Conservation (phyloP, 2,888 invertebrate genomes). For the Matsumyia berberina region DNA sequence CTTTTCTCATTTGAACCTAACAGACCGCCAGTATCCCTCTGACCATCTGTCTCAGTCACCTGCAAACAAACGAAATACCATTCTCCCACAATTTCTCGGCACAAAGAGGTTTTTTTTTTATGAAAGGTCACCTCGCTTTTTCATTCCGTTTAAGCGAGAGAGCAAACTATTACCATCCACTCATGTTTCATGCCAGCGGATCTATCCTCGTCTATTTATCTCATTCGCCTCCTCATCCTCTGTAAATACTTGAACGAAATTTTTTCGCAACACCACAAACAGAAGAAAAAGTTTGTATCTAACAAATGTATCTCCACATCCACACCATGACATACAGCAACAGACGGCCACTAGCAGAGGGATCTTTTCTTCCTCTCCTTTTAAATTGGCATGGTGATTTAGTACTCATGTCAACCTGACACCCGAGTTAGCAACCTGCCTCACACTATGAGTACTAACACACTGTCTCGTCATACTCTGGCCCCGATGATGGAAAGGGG, state of each 20-base stretch:
- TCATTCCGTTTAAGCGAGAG: conserved; percentile 34
- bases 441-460: conserved; percentile 55
- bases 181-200: conserved; percentile 73
- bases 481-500: conserved; percentile 12
- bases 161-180: conserved; percentile 60
- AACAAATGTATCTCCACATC: conserved; percentile 66
- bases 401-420: conserved; percentile 74
- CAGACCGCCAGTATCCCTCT: conserved; percentile 52
- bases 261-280: conserved; percentile 2
- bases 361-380: conserved; percentile 64
- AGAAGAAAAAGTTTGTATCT: conserved; percentile 8
- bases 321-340: conserved; percentile 35
- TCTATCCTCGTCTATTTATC: conserved; percentile 72
- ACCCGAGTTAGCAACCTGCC: conserved; percentile 74
- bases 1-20: conserved; percentile 42
- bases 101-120: conserved; percentile 36
- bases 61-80: conserved; percentile 54
- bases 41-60: conserved; percentile 67
- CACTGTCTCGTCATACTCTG: conserved; percentile 34
- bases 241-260: conserved; percentile 33
- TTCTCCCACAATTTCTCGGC: conserved; percentile 54
- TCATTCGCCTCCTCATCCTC: conserved; percentile 36
- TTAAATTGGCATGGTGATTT: conserved; percentile 76
- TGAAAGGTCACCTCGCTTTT: conserved; percentile 70
- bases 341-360: conserved; percentile 25